Evolutionary conservation across 2,113 vertebrate species (phyloP), one percentile per base, ranked within the genome.

Genomic region (Urocitellus parryii): DNA sequence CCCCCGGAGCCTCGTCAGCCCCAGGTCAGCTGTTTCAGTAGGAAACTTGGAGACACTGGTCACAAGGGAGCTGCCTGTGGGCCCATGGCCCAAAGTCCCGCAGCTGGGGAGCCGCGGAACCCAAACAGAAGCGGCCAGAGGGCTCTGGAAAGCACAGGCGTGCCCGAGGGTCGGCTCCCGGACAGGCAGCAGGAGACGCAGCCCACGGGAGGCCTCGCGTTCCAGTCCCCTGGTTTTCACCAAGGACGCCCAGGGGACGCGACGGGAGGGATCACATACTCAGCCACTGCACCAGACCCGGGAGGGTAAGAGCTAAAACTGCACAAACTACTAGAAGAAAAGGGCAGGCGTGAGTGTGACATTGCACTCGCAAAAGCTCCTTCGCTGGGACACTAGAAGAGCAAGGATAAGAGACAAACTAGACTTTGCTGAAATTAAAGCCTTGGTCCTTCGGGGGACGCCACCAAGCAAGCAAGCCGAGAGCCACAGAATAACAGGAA

Each of bases 321-420:
- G 13, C 37, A 79, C 45, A 90, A 42, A 74, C 56, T 29, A 8
- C 45, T 63, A 39, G 70, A 90, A 92, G 72, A 63, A 92, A 95
- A 88, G 5, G 25, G 39, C 2, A 53, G 76, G 12, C 14, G 20
- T 4, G 39, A 48, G 51, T 42, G 18, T 37, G 37, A 58, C 29
- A 7, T 42, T 11, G 78, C 32, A 24, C 48, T 27, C 85, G 32
- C 67, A 51, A 73, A 45, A 9, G 4, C 17, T 79, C n/a, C 39
- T 73, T 56, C 10, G 22, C 32, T 1, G 20, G 1, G 16, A 58
- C 32, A 13, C 42, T 61, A 29, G 77, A 63, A 37, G 14, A 73
- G 67, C 5, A 24, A 61, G 48, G 42, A 25, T 51, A 20, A 29
- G 68, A 78, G 51, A 78, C 48, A 81, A 65, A 56, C 32, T 17